Percentiles rank a stretch among this genome's conserved stretches.
Conservation (phyloP, 2,888 invertebrate species). For the Eulithis prunata region DNA sequence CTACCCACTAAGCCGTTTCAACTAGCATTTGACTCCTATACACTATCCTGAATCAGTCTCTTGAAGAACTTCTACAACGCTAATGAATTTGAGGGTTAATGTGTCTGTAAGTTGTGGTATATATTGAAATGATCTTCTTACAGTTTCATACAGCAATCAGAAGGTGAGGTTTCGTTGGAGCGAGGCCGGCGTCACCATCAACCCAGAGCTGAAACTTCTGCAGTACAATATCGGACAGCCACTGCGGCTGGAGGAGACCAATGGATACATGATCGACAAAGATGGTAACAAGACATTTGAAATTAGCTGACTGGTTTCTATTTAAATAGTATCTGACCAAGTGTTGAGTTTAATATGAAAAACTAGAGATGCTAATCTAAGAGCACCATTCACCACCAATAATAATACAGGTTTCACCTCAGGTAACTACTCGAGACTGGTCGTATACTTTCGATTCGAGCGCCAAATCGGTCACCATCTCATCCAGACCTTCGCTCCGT, state of each 20-base stretch:
- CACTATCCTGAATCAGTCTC: too few species aligned
- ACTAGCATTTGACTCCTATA: too few species aligned
- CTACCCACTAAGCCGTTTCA: too few species aligned
- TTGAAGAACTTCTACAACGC: too few species aligned
- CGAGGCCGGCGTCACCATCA: constrained; percentile 89
- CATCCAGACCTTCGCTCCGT: constrained; percentile 94
- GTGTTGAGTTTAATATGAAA: too few species aligned
- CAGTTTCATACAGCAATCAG: constrained; percentile 92
- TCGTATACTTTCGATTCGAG: constrained; percentile 92
- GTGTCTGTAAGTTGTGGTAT: too few species aligned
- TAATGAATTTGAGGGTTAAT: too few species aligned
- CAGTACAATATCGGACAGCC: constrained; percentile 92
- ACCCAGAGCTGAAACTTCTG: constrained; percentile 90
- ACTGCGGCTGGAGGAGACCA: constrained; percentile 87
- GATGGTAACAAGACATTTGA: constrained; percentile 80
- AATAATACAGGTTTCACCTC: neutral
- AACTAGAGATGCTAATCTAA: too few species aligned
- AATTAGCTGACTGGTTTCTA: neutral
- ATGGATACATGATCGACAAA: constrained; percentile 90
- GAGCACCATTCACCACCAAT: too few species aligned
- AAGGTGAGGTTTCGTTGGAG: constrained; percentile 91
- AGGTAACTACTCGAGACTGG: constrained; percentile 91
- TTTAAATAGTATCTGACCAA: too few species aligned
- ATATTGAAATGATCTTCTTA: neutral
- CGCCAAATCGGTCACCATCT: constrained; percentile 93